Base-by-base conservation (phyloP, 1,140 invertebrate species). In the Teleogryllus occipitalis region DNA sequence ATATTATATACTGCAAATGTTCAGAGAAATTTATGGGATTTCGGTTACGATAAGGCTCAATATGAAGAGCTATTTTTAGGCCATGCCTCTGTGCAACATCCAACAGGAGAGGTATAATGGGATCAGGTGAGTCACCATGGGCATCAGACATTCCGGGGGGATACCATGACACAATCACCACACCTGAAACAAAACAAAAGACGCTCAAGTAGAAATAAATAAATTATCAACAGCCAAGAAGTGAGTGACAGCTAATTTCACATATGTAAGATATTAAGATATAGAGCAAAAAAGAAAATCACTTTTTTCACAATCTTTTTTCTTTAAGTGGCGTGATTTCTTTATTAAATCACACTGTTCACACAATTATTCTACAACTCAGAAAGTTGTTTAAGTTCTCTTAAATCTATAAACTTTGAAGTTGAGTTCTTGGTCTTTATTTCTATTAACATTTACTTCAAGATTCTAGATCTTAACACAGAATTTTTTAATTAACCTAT, bases 21-120 rank as follows among this genome's bases (percentile, higher is more conserved):
- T 86, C 83, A 22, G 86, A 82, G 39, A 88, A 83, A 83, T 87
- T 87, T 12, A 86, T 86, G 18, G 86, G 85, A 83, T 87, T 87
- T 78, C 87, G 82, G 75, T 85, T 85, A 47, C 83, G 81, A 80
- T 89, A 88, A 47, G 86, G 85, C 80, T 87, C 86, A 39, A 89
- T 85, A 78, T 88, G 87, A 8, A 86, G 84, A 10, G 87, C 85
- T 10, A 89, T 84, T 86, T 87, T 87, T 7, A 89, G 81, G 22
- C 86, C 83, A 80, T 87, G 84, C 76, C 85, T 84, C 48, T 85
- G 82, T 12, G 88, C 88, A 22, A 84, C 83, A 79, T 88, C 85
- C 15, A 89, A 82, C n/a, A 88, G 82, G 80, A 84, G 82, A 8
- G 84, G 82, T 82, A 89, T 85, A 12, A 87, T 80, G 8, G 84